Evolutionary conservation across 1,140 invertebrate genomes (phyloP).

Genomic region (Orius laevigatus): DNA sequence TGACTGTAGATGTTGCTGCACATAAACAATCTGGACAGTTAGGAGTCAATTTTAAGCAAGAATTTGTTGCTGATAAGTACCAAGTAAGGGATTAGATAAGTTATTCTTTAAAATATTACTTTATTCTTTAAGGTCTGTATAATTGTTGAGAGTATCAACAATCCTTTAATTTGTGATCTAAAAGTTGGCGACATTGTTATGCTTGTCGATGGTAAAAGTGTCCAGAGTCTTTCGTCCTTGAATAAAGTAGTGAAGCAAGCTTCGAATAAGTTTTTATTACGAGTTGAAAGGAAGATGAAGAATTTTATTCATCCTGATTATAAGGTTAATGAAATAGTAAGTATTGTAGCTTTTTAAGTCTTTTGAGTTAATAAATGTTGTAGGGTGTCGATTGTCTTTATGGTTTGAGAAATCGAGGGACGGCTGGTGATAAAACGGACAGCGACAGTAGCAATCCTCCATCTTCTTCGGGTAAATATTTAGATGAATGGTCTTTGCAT

Average conservation of each 20-base stretch:
- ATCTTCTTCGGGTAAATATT: slow-evolving; percentile 18
- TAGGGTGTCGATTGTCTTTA: background rate
- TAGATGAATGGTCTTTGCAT: background rate
- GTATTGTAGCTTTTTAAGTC: background rate
- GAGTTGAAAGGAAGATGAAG: slow-evolving; percentile 37
- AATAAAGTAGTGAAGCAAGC: slow-evolving; percentile 42
- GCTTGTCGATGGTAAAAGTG: slow-evolving; percentile 60
- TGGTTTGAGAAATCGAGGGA: slow-evolving; percentile 17
- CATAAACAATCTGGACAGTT: slow-evolving; percentile 43
- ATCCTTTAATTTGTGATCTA: slow-evolving; percentile 41
- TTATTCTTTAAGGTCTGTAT: slow-evolving; percentile 32
- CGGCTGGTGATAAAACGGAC: slow-evolving; percentile 21
- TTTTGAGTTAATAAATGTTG: background rate
- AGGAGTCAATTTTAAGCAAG: slow-evolving; percentile 51
- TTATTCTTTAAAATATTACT: no score
- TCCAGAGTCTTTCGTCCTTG: slow-evolving; percentile 55
- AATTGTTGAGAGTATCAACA: slow-evolving; percentile 56
- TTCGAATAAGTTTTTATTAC: slow-evolving; percentile 32
- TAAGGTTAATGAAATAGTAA: background rate
- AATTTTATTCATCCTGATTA: slow-evolving; percentile 14
- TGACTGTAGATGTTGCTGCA: slow-evolving; percentile 46
- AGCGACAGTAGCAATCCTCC: slow-evolving; percentile 24
- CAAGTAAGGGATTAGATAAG: slow-evolving; percentile 24
- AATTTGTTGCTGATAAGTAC: slow-evolving; percentile 32
- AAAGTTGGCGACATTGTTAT: slow-evolving; percentile 60